These are phyloP conservation scores for Drosophila cardini DNA, from an alignment of 1,140 invertebrate species.

Conservation along the genomic window DNA sequence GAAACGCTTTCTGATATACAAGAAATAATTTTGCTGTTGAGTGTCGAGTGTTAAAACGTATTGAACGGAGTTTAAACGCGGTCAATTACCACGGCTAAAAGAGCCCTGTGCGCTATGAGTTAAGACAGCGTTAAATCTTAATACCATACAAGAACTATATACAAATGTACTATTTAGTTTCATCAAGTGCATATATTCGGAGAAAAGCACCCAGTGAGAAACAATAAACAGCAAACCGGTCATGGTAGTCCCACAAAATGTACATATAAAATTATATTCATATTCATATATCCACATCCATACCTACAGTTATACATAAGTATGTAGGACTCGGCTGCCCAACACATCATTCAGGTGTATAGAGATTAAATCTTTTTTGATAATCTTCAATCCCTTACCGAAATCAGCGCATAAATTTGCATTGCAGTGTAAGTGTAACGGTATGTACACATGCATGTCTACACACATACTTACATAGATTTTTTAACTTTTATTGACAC, in stretches of 20 bases:
- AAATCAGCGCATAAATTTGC: no score
- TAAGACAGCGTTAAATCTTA: conserved; percentile 17
- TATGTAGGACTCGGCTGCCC: neutral
- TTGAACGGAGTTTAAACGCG: conserved; percentile 73
- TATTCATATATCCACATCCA: neutral
- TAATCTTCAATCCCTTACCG: no score
- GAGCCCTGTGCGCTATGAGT: conserved; percentile 27
- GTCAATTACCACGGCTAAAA: conserved; percentile 51
- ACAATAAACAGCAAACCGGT: conserved; percentile 24
- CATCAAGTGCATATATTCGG: conserved; percentile 5
- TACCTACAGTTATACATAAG: neutral
- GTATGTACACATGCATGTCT: no score
- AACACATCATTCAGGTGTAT: no score
- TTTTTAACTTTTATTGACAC: no score
- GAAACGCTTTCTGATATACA: conserved; percentile 84
- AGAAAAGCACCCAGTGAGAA: no score
- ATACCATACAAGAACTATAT: neutral
- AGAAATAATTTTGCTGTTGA: conserved; percentile 79
- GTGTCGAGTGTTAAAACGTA: conserved; percentile 61
- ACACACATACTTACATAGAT: no score
- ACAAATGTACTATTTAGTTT: no score
- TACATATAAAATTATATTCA: conserved; percentile 2
- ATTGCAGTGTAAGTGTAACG: no score
- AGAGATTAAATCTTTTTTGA: no score
- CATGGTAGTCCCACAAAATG: conserved; percentile 29